Evolutionary conservation across 1,140 invertebrate species (phyloP), one percentile per base, ranked within the genome.

Genomic region (Asbolus verrucosus): DNA sequence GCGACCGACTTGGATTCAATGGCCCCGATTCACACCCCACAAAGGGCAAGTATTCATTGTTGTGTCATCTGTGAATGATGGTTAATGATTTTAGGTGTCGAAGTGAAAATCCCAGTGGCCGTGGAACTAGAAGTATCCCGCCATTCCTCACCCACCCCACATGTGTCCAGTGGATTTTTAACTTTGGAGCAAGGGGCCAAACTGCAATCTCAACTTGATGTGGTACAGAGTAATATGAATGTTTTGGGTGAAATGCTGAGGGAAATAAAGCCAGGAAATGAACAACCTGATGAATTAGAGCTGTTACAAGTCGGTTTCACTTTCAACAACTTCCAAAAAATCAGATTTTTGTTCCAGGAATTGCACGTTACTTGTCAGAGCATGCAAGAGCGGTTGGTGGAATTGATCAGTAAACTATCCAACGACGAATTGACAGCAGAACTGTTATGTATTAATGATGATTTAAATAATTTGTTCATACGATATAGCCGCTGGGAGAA

Each of bases 21-120:
- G 89, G 96, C 95, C 21, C 97, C 97, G 0, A 99, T 99, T 71
- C 93, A 96, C 77, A 99, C 97, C 70, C 97, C 97, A 66, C 93
- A 96, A 80, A 88, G 95, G 84, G 96, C 98, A 87, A 86, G 14
- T 41, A 39, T 70, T 63, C 24, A 38, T 3, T 46, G 16, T 59
- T 54, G 19, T n/a, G n/a, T n/a, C n/a, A n/a, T n/a, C n/a, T n/a
- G n/a, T n/a, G n/a, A n/a, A n/a, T n/a, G n/a, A n/a, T n/a, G n/a
- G n/a, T n/a, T n/a, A n/a, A n/a, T 72, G n/a, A n/a, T 74, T 24
- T 43, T 79, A 75, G 75, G 80, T 61, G 80, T 80, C 14, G 73
- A 74, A 43, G 60, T 75, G 54, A 65, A 73, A 27, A 36, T 67
- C 16, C 74, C 74, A 31, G 39, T 61, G 41, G 59, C 74, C 24